Percentiles rank a stretch among this genome's conserved stretches.
Evolutionary conservation across 2,797 vertebrate species (phyloP).

Genomic region (Sebastes trivittatus): DNA sequence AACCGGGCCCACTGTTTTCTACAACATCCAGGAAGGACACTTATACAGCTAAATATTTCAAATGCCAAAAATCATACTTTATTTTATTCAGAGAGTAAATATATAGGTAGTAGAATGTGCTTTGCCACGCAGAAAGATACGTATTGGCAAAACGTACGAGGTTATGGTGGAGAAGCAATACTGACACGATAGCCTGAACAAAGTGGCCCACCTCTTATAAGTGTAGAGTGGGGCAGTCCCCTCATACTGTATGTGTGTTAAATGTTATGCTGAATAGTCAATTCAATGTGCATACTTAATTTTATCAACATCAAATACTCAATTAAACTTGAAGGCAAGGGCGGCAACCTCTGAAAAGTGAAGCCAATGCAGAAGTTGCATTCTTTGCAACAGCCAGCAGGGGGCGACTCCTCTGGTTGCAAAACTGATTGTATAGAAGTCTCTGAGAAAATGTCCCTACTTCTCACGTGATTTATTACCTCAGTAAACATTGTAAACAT

Average conservation of each 20-base stretch:
- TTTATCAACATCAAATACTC: constrained; percentile 24
- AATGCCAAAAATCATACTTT: constrained; percentile 5
- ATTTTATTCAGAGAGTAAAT: constrained; percentile 22
- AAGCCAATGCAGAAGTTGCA: neutral
- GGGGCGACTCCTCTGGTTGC: neutral
- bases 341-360: too few relatives aligned
- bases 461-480: neutral
- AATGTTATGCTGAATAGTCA: constrained; percentile 12
- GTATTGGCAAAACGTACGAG: neutral
- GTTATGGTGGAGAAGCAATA: neutral
- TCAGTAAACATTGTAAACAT: neutral
- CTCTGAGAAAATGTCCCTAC: neutral
- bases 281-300: constrained; percentile 6
- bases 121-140: neutral
- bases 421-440: neutral
- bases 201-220: neutral
- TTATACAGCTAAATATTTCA: constrained; percentile 61
- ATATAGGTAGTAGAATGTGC: neutral
- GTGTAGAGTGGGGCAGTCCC: neutral
- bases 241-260: neutral
- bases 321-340: constrained; percentile 34
- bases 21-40: constrained; percentile 64
- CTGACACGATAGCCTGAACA: neutral
- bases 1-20: constrained; percentile 73
- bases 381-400: neutral